phyloP scores from a whole-genome alignment of 2,888 invertebrate species.

The Coremacera marginata region DNA sequence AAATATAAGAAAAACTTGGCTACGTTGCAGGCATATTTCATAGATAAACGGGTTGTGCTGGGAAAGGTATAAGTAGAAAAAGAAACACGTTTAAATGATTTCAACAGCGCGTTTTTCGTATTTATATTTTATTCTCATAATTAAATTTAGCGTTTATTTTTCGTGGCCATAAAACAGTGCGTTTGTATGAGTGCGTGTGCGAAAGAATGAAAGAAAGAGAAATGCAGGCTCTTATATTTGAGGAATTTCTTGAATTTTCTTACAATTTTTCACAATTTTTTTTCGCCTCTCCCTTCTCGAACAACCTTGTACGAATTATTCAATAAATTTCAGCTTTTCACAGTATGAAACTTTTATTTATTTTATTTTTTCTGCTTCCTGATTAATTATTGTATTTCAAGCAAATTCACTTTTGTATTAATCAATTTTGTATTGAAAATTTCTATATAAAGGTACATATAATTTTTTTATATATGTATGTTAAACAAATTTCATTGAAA shows the following conservation, averaged over 20 bases:
- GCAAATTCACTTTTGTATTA: not conserved
- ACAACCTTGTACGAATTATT: not conserved
- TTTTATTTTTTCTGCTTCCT: not conserved
- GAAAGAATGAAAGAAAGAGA: not conserved
- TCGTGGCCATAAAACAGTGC: not conserved
- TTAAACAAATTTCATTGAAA: not conserved
- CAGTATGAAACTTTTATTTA: no score
- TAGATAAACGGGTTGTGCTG: no score
- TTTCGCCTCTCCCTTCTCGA: not conserved
- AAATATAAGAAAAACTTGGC: no score
- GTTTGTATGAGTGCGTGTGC: not conserved
- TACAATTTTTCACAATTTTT: not conserved
- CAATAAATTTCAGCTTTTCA: no score
- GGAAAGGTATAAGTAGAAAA: no score
- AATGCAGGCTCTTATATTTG: not conserved
- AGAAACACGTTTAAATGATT: not conserved
- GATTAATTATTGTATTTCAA: not conserved
- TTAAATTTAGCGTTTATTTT: not conserved
- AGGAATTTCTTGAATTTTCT: not conserved
- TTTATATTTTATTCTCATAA: not conserved
- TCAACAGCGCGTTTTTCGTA: not conserved
- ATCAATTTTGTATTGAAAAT: not conserved
- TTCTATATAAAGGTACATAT: not conserved
- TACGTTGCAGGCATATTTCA: no score
- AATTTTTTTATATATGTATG: constrained; percentile 13